Evolutionary conservation across 2,797 vertebrate genomes (phyloP).

Genomic region (Mastacembelus armatus): DNA sequence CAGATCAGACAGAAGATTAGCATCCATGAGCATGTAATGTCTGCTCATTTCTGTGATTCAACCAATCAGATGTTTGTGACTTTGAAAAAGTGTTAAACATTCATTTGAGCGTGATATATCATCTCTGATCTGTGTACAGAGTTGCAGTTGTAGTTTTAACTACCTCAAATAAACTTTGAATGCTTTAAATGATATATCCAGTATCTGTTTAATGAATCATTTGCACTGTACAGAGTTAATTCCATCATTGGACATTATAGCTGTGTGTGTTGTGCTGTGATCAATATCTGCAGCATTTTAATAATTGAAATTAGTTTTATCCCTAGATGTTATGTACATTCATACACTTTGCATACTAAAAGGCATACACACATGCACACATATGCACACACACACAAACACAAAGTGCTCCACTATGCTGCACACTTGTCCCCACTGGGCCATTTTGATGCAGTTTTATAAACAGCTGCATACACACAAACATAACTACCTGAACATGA

Average conservation of each 20-base stretch:
- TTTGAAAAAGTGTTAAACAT: too few species aligned
- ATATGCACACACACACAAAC: constrained; percentile 4
- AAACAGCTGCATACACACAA: not conserved
- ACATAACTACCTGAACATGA: not conserved
- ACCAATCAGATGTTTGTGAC: not conserved
- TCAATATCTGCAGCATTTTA: constrained; percentile 37
- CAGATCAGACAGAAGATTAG: not conserved
- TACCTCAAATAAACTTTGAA: not conserved
- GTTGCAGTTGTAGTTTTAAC: not conserved
- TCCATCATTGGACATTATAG: not conserved
- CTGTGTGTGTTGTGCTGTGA: constrained; percentile 14
- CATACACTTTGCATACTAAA: constrained; percentile 19
- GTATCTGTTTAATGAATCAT: too few species aligned
- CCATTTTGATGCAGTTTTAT: constrained; percentile 14
- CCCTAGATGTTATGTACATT: constrained; percentile 7
- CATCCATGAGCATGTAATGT: not conserved
- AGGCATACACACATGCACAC: too few species aligned
- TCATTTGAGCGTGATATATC: not conserved
- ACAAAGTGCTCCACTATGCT: not conserved
- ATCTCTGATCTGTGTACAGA: not conserved
- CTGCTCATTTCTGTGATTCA: not conserved
- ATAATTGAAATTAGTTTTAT: constrained; percentile 35
- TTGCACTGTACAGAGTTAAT: not conserved
- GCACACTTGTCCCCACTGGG: constrained; percentile 16
- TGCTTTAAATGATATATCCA: not conserved